These are phyloP conservation scores for Protodeltote pygarga DNA, from an alignment of 2,888 invertebrate genomes.

Conservation along the genomic window DNA sequence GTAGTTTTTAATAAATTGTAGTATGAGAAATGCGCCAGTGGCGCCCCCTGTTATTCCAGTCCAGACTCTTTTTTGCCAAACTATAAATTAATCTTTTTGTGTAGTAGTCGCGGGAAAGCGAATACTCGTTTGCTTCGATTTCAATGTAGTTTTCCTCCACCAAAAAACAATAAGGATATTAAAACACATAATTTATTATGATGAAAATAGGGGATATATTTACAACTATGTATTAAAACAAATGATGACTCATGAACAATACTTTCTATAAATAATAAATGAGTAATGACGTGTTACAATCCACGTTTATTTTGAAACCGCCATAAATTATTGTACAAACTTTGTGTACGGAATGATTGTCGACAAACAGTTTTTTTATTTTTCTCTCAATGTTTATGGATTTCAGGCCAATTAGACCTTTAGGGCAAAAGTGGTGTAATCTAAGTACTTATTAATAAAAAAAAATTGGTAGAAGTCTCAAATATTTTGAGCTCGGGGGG, in stretches of 20 bases:
- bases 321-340: conserved; percentile 62
- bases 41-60: too few species aligned
- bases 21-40: too few species aligned
- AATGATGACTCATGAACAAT: conserved; percentile 83
- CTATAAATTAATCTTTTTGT: too few species aligned
- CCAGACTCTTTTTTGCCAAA: too few species aligned
- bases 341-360: conserved; percentile 69
- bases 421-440: conserved; percentile 9
- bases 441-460: background rate
- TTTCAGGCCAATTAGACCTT: conserved; percentile 4
- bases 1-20: too few species aligned
- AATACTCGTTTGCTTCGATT: too few species aligned
- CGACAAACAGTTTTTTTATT: conserved; percentile 23
- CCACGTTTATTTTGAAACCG: conserved; percentile 62
- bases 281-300: conserved; percentile 75
- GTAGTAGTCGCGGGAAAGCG: too few species aligned
- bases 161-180: conserved; percentile 14
- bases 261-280: conserved; percentile 76
- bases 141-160: background rate
- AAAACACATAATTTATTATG: conserved; percentile 70
- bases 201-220: conserved; percentile 86
- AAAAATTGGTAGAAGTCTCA: too few species aligned
- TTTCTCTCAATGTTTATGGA: conserved; percentile 12
- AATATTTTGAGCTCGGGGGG: too few species aligned
- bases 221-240: conserved; percentile 78